phyloP scores from a whole-genome alignment of 2,797 vertebrate genomes.

The Enteromius thamalakanensis region DNA sequence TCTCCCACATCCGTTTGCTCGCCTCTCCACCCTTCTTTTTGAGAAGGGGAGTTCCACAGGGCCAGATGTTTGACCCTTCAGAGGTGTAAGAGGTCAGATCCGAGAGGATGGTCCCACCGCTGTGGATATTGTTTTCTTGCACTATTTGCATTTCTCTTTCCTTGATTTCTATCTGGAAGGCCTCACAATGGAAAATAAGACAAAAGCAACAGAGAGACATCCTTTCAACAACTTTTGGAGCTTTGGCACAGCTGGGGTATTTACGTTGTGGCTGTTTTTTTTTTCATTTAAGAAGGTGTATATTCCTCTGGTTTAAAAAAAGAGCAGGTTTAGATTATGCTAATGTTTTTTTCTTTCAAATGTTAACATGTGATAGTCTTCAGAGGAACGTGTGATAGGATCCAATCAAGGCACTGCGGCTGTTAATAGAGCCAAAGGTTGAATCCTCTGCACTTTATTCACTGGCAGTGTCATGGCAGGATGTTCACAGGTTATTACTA shows the following conservation, averaged over 20 bases:
- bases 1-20: constrained; percentile 30
- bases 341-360: constrained; percentile 3
- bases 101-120: constrained; percentile 39
- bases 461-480: not conserved
- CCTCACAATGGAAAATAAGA: constrained; percentile 43
- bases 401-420: constrained; percentile 4
- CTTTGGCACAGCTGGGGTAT: constrained; percentile 34
- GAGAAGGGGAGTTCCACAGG: constrained; percentile 71
- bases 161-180: constrained; percentile 48
- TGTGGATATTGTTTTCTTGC: constrained; percentile 49
- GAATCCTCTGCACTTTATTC: not conserved
- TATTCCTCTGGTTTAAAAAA: constrained; percentile 14
- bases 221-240: constrained; percentile 23
- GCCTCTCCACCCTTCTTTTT: constrained; percentile 69
- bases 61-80: constrained; percentile 56
- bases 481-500: constrained; percentile 21
- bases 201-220: constrained; percentile 16
- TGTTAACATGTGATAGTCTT: constrained; percentile 20
- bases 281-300: constrained; percentile 22
- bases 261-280: constrained; percentile 33
- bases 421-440: constrained; percentile 28
- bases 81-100: constrained; percentile 64
- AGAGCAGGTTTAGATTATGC: constrained; percentile 15
- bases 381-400: constrained; percentile 4
- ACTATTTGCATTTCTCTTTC: constrained; percentile 55